A percentile compares a stretch with the other conserved stretches of the same genome.
Conservation (phyloP, 2,113 vertebrate species). For the Pyxicephalus adspersus region DNA sequence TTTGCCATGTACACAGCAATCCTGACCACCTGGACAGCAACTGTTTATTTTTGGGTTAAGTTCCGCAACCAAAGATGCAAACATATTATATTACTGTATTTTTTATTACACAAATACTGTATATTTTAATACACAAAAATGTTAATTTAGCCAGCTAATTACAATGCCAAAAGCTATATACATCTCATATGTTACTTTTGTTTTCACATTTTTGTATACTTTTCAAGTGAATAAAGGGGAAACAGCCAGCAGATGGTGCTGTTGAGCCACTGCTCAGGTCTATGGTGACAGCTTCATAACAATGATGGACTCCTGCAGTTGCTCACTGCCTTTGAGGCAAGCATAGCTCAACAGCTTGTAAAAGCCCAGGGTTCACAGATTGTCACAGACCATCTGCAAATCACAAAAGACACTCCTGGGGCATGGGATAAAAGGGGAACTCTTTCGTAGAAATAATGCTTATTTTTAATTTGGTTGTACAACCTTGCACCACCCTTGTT, state of each 20-base stretch:
- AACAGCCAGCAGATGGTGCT: conserved; percentile 41
- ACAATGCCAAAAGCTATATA: neutral
- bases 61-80: too few species aligned
- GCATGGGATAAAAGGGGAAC: conserved; percentile 40
- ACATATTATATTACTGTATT: too few species aligned
- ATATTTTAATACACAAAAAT: neutral
- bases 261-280: conserved; percentile 19
- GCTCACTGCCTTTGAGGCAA: conserved; percentile 47
- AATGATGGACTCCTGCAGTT: conserved; percentile 51
- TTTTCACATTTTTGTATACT: neutral
- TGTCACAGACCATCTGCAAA: conserved; percentile 55
- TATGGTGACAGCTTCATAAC: conserved; percentile 49
- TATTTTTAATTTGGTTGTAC: conserved; percentile 25
- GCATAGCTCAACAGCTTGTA: conserved; percentile 56
- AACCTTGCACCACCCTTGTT: neutral
- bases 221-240: neutral
- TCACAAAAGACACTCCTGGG: conserved; percentile 40
- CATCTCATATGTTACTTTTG: neutral
- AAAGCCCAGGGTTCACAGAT: conserved; percentile 55
- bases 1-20: too few species aligned
- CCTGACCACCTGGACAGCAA: too few species aligned
- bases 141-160: neutral
- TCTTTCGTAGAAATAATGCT: conserved; percentile 10
- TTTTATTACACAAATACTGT: too few species aligned
- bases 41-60: too few species aligned